Evolutionary conservation across 2,113 vertebrate genomes (phyloP), one percentile per base, ranked within the genome.

Genomic region (Coracopsis vasa): DNA sequence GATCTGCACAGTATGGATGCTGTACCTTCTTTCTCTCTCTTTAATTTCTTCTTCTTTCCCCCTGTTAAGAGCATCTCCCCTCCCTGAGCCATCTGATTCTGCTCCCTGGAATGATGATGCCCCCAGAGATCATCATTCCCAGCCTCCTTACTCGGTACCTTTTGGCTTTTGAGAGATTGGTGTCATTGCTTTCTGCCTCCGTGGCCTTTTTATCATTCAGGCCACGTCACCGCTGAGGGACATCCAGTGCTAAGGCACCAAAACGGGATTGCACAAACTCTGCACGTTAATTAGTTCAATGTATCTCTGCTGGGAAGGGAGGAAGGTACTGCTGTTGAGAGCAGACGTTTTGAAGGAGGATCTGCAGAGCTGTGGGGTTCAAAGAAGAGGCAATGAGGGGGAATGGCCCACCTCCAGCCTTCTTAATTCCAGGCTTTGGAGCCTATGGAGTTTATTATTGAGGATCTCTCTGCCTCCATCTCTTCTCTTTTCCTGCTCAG

Each of bases 241-340:
- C 77, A 81, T 77, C 92, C 93, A 77, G 74, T 16, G 84, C 88
- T 92, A 77, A 97, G 90, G 83, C 97, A 94, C 94, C 94, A 82
- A 89, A 93, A 83, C 80, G 93, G 91, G 81, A 86, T 89, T 96
- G 95, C 88, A 92, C 64, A 78, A 82, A 90, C 80, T 48, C 93
- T 78, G 93, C 95, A 90, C 88, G 2, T 95, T 95, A 95, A 93
- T 96, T 96, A 97, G 73, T n/a, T 96, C 86, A 44, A 47, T 64
- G 86, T 58, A 88, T 84, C 85, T 31, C 67, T 73, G 56, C 81
- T 70, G 10, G 83, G 73, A 70, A 67, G 65, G 93, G 93, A 93
- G 78, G 58, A 86, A 80, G 85, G 69, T 74, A 85, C 42, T 74
- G 77, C 66, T 88, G 47, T 45, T 82, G 94, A 81, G 83, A 88